A percentile compares a stretch with the other conserved stretches of the same genome.
phyloP scores from a whole-genome alignment of 2,113 vertebrate species.

The Mesembrinibis cayennensis region DNA sequence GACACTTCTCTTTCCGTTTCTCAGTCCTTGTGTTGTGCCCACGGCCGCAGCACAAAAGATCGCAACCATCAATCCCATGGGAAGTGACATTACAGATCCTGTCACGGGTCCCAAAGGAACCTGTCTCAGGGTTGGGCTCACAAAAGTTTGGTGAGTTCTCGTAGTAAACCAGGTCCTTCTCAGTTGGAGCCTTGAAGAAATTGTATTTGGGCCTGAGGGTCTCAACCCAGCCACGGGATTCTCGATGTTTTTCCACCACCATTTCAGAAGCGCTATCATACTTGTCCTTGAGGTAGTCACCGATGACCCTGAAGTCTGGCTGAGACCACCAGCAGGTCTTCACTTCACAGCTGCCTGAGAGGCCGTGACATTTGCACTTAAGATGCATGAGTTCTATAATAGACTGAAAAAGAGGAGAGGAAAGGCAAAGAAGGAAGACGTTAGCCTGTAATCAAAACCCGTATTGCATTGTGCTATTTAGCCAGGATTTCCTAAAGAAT shows the following conservation, averaged over 20 bases:
- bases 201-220: conserved; percentile 81
- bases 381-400: conserved; percentile 83
- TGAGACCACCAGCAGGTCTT: conserved; percentile 88
- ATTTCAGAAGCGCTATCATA: conserved; percentile 85
- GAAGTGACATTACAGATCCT: conserved; percentile 82
- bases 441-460: neutral
- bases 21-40: conserved; percentile 83
- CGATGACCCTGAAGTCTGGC: conserved; percentile 81
- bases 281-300: conserved; percentile 85
- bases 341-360: conserved; percentile 84
- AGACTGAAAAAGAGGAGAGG: conserved; percentile 65
- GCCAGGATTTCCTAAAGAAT: neutral
- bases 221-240: conserved; percentile 84
- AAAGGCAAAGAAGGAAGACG: neutral
- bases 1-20: conserved; percentile 80
- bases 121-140: conserved; percentile 80
- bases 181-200: conserved; percentile 82
- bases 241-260: conserved; percentile 83
- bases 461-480: neutral
- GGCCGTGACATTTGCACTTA: conserved; percentile 84
- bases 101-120: conserved; percentile 82
- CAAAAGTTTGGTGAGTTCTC: conserved; percentile 85
- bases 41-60: conserved; percentile 81
- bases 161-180: conserved; percentile 83
- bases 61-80: conserved; percentile 82